A percentile compares a stretch with the other conserved stretches of the same genome.
Conservation (phyloP, 2,113 vertebrate species). For the Meriones unguiculatus region DNA sequence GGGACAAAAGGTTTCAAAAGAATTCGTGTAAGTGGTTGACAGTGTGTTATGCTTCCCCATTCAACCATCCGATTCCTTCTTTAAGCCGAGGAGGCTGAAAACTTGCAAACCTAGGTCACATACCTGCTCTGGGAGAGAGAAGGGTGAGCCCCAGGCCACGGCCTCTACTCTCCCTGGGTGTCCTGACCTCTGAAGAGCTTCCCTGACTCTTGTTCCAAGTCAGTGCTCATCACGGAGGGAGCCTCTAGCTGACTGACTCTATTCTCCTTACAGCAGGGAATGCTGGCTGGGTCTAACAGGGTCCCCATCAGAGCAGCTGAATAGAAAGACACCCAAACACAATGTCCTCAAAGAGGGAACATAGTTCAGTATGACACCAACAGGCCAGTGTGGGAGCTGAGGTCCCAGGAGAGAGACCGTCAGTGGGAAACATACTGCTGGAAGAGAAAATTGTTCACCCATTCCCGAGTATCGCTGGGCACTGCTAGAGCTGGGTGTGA, state of each 20-base stretch:
- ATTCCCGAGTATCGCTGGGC: too few species aligned
- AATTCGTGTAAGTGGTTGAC: neutral
- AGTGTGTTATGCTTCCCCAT: neutral
- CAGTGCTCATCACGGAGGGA: neutral
- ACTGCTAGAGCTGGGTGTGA: too few species aligned
- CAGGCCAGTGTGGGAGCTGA: neutral
- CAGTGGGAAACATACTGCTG: fast-evolving
- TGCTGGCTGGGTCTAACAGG: too few species aligned
- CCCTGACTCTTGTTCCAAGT: neutral
- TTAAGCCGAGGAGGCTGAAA: neutral
- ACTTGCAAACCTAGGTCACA: neutral
- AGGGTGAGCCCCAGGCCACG: neutral
- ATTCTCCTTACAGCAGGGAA: fast-evolving
- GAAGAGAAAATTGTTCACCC: fast-evolving
- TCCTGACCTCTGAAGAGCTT: neutral
- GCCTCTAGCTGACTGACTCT: neutral
- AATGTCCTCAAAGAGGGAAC: neutral
- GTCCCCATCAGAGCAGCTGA: neutral
- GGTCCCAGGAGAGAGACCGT: neutral
- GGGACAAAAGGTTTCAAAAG: neutral
- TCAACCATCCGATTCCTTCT: neutral
- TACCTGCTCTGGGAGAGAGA: neutral
- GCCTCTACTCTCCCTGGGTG: neutral
- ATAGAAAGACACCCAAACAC: neutral
- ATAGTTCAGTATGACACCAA: neutral